Evolutionary conservation across 2,113 vertebrate genomes (phyloP).

Genomic region (Ancistrus triradiatus): DNA sequence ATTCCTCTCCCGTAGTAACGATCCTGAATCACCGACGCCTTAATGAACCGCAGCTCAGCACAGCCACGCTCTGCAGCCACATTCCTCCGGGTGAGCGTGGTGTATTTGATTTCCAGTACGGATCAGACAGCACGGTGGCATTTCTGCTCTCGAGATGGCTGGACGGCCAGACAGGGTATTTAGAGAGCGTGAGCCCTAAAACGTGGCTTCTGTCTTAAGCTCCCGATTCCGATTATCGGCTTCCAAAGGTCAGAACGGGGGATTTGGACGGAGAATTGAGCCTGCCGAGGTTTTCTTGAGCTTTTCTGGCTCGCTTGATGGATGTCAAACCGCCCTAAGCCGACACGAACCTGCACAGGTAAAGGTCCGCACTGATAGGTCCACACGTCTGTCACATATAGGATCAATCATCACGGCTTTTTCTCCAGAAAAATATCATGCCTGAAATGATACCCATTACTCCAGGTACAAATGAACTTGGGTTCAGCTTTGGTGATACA

Average conservation of each 20-base stretch:
- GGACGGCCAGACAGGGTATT: neutral
- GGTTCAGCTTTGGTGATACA: too few species aligned
- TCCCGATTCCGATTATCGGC: constrained; percentile 14
- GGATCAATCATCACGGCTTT: too few species aligned
- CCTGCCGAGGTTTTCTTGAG: constrained; percentile 9
- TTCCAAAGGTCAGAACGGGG: constrained; percentile 16
- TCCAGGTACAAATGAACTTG: too few species aligned
- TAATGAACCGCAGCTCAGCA: constrained; percentile 5
- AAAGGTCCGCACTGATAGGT: too few species aligned
- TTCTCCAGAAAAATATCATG: too few species aligned
- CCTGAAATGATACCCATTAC: too few species aligned
- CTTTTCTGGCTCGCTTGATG: neutral
- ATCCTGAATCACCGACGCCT: constrained; percentile 11
- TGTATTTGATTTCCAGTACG: constrained; percentile 19
- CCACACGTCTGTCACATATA: too few species aligned
- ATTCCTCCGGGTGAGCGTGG: too few species aligned
- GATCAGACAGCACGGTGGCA: constrained; percentile 32
- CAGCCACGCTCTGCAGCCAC: neutral
- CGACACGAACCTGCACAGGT: too few species aligned
- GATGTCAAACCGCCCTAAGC: neutral
- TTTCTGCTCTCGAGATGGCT: constrained; percentile 8
- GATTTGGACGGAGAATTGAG: neutral
- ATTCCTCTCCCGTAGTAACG: neutral
- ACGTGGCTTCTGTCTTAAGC: constrained; percentile 10
- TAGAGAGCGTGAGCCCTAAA: constrained; percentile 4